Percentiles rank a stretch among this genome's conserved stretches.
phyloP scores from a whole-genome alignment of 2,888 invertebrate genomes.

The Yponomeuta plumbellus region DNA sequence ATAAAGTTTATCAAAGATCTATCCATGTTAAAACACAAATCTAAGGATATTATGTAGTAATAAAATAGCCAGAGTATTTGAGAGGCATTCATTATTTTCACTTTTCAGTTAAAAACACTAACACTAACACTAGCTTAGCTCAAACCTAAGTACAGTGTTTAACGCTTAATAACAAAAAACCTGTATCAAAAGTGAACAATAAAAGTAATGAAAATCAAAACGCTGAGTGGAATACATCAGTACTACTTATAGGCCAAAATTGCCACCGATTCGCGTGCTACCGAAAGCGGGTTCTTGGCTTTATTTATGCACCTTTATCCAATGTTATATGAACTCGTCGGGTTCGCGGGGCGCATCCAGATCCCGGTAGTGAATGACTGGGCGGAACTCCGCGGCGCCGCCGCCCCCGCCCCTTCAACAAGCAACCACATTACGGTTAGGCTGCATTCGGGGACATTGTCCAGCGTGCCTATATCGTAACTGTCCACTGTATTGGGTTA shows the following conservation, averaged over 20 bases:
- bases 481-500: background rate
- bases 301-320: background rate
- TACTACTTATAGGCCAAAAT: background rate
- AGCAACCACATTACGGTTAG: constrained; percentile 44
- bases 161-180: background rate
- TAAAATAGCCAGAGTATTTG: constrained; percentile 6
- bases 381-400: constrained; percentile 87
- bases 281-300: background rate
- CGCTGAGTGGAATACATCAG: background rate
- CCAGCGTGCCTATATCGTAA: background rate
- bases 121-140: background rate
- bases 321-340: constrained; percentile 84
- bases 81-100: constrained; percentile 4
- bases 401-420: constrained; percentile 84
- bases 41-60: background rate
- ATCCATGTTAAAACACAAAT: background rate
- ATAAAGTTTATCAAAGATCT: background rate
- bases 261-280: background rate
- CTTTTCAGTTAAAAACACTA: background rate
- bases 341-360: constrained; percentile 95
- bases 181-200: background rate
- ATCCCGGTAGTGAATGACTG: constrained; percentile 94
- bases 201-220: constrained; percentile 4
- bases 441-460: background rate
- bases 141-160: background rate